Percentiles rank a stretch among this genome's conserved stretches.
Evolutionary conservation across 2,888 invertebrate species (phyloP).

Genomic region (Drosophila demipolita): DNA sequence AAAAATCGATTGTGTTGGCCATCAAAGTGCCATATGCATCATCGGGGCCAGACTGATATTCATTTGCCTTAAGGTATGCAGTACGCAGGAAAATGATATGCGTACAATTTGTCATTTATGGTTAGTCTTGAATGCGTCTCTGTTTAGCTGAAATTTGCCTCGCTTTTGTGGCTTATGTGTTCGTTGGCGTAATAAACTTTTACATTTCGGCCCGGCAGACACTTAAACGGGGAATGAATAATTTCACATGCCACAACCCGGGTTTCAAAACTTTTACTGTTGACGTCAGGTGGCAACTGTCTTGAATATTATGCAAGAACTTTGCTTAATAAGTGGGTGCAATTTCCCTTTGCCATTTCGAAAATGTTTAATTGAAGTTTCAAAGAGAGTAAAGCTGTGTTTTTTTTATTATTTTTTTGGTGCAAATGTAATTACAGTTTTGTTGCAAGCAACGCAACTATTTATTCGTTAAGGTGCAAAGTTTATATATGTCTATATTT

Average conservation of each 20-base stretch:
- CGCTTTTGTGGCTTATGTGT: slow-evolving; percentile 56
- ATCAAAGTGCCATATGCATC: slow-evolving; percentile 72
- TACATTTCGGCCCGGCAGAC: slow-evolving; percentile 68
- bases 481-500: neutral
- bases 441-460: no score
- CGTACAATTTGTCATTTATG: slow-evolving; percentile 60
- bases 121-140: slow-evolving; percentile 30
- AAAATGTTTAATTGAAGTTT: slow-evolving; percentile 52
- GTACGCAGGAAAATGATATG: slow-evolving; percentile 32
- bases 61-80: slow-evolving; percentile 64
- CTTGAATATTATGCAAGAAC: slow-evolving; percentile 51
- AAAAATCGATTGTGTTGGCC: slow-evolving; percentile 67
- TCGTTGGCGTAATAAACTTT: slow-evolving; percentile 68
- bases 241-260: slow-evolving; percentile 66
- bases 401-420: no score
- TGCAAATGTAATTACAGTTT: neutral
- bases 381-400: neutral
- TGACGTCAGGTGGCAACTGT: slow-evolving; percentile 39
- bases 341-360: slow-evolving; percentile 41
- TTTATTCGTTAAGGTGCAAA: neutral
- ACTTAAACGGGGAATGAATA: slow-evolving; percentile 78
- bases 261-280: slow-evolving; percentile 61
- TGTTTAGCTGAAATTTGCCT: slow-evolving; percentile 35
- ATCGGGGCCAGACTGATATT: slow-evolving; percentile 35
- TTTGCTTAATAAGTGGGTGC: slow-evolving; percentile 50